Base-by-base conservation (phyloP, 1,140 invertebrate species). In the Cherax quadricarinatus region DNA sequence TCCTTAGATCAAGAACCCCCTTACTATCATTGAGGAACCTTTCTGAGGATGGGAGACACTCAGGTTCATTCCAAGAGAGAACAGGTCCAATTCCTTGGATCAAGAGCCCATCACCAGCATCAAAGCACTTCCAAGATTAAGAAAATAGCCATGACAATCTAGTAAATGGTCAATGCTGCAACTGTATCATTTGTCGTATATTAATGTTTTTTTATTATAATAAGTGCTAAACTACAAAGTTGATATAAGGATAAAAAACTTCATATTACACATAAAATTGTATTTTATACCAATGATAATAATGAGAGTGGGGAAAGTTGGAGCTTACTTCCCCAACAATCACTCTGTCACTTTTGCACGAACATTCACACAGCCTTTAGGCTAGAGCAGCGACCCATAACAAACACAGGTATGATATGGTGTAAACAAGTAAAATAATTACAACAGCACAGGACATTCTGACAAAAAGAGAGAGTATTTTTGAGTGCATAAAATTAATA, bases 261-360 rank as follows among this genome's bases (percentile, higher is more conserved):
- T 53, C 21, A 18, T 10, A 60, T 73, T 92, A 92, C 91, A 92
- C 91, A 92, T 92, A 92, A 92, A 92, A 87, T 84, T 92, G 86
- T 92, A 92, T 92, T 92, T 92, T 92, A 92, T 92, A 92, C 91
- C 91, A 92, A 92, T 92, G 86, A 92, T 92, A 92, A 92, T 92
- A 92, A 92, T 92, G 91, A 92, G 81, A 92, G 86, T 85, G 91
- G 86, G 86, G 80, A n/a, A 73, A 84, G 86, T 66, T 92, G 91
- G 91, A 92, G 91, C 91, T 73, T 16, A 62, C 91, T 75, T 30
- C 66, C 81, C 86, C 91, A 57, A 78, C 83, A 41, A 41, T 79
- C 89, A 85, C 78, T 62, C 86, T 57, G 79, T 75, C 80, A 78
- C 86, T 73, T 81, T 75, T 75, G 81, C 73, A 83, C 51, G 10